Evolutionary conservation across 2,113 vertebrate species (phyloP).

Genomic region (Crotalus helleri): DNA sequence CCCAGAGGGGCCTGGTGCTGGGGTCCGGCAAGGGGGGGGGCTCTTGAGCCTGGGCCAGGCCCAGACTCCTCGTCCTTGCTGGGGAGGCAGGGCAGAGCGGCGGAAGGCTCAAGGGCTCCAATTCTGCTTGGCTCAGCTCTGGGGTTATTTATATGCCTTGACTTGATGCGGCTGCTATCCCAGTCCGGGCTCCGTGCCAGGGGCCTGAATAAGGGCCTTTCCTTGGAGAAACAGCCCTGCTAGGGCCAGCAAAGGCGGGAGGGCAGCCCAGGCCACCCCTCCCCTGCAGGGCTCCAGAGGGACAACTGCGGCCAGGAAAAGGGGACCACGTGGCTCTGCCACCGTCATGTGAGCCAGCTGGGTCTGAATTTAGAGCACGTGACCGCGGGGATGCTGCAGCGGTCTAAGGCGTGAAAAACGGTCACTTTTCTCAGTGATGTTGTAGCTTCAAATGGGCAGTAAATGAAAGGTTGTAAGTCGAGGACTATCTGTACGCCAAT

Average conservation of each 20-base stretch:
- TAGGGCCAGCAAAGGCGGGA: background rate
- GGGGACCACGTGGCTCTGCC: background rate
- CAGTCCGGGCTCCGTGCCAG: background rate
- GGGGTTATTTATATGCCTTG: background rate
- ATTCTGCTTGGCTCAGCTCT: constrained; percentile 8
- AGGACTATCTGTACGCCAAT: background rate
- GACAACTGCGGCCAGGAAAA: background rate
- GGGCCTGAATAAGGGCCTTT: background rate
- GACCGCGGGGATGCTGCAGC: background rate
- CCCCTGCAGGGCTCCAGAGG: background rate
- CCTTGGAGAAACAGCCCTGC: background rate
- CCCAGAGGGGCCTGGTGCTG: background rate
- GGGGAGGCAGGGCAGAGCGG: background rate
- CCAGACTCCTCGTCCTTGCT: background rate
- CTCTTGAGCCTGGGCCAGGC: background rate
- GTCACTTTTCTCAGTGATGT: background rate
- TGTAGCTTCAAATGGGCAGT: background rate
- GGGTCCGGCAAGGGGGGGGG: background rate
- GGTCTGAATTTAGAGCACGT: background rate
- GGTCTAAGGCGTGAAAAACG: background rate
- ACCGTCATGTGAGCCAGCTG: background rate
- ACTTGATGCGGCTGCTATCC: background rate
- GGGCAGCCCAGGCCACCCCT: background rate
- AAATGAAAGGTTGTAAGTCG: background rate
- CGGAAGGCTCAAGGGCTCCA: background rate